Percentiles rank a stretch among this genome's conserved stretches.
phyloP scores from a whole-genome alignment of 2,113 vertebrate genomes.

The Seriola dumerili region DNA sequence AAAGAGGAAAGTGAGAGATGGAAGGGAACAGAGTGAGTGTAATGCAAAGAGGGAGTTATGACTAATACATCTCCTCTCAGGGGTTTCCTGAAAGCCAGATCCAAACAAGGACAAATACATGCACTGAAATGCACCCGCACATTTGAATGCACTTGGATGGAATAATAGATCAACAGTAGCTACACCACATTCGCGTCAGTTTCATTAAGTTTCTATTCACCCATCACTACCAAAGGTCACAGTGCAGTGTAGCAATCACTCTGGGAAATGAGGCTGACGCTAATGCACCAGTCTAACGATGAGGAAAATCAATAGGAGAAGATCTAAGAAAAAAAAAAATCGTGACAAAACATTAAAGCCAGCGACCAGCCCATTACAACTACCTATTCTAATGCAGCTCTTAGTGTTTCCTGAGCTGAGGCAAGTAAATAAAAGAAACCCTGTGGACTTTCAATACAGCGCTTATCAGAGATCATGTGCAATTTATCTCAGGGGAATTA shows the following conservation, averaged over 20 bases:
- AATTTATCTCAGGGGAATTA: neutral
- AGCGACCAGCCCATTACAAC: neutral
- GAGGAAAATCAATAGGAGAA: slow-evolving; percentile 45
- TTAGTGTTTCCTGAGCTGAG: neutral
- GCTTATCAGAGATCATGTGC: neutral
- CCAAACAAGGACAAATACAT: neutral
- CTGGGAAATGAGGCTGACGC: slow-evolving; percentile 43
- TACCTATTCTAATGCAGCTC: neutral
- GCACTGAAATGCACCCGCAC: neutral
- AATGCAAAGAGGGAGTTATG: neutral
- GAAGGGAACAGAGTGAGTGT: neutral
- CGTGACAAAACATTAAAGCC: slow-evolving; percentile 17
- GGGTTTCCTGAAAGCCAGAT: neutral
- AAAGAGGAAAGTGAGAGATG: neutral
- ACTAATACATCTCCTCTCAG: neutral
- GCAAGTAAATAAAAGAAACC: neutral
- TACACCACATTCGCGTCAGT: slow-evolving; percentile 49
- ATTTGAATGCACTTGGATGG: neutral
- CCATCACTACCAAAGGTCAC: slow-evolving; percentile 28
- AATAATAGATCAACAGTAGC: slow-evolving; percentile 38
- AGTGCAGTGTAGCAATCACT: slow-evolving; percentile 35
- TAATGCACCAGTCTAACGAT: slow-evolving; percentile 60
- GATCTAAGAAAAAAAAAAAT: slow-evolving; percentile 8
- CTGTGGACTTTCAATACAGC: neutral
- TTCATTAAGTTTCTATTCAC: slow-evolving; percentile 49